Evolutionary conservation across 2,888 invertebrate species (phyloP), one percentile per base, ranked within the genome.

Genomic region (Eurois occulta): DNA sequence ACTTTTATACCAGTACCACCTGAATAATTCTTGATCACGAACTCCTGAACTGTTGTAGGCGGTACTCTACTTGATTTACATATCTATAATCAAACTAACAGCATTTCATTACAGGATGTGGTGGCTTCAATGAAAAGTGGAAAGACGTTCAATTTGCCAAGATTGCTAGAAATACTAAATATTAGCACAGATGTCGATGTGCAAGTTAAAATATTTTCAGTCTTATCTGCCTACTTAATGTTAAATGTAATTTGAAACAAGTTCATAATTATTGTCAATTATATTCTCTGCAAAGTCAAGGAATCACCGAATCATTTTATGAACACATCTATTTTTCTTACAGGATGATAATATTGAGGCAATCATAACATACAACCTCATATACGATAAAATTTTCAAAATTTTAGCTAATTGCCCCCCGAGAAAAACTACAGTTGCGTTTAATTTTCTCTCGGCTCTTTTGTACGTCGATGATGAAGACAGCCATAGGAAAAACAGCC

Each of bases 361-460:
- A 4, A 90, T 95, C 24, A 87, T 94, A 71, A 93, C 92, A 83
- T 91, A 88, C 84, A 91, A 90, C 65, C 88, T 89, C 1, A 55
- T 96, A 0, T 96, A 96, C 74, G 92, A 93, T 10, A 94, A 91
- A 86, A 88, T 95, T 38, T 81, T 88, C 38, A 77, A 86, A 35
- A 86, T 94, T 46, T 84, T 96, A 77, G 82, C 83, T 7, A 88
- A 90, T 58, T 91, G 93, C 43, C 80, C 91, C 32, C 90, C 92
- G 32, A 77, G 88, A 18, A 94, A 93, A 83, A 91, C 90, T 3
- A 88, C 89, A 1, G 84, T 91, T 28, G 90, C 91, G 1, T 88
- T 96, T 24, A 94, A 95, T 88, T 95, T 96, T 46, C 81, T 96
- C 28, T 90, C 93, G 0, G 87, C 92, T 4, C 81, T 96, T 43